Evolutionary conservation across 2,113 vertebrate species (phyloP).

Genomic region (Phylloscopus trochiloides): DNA sequence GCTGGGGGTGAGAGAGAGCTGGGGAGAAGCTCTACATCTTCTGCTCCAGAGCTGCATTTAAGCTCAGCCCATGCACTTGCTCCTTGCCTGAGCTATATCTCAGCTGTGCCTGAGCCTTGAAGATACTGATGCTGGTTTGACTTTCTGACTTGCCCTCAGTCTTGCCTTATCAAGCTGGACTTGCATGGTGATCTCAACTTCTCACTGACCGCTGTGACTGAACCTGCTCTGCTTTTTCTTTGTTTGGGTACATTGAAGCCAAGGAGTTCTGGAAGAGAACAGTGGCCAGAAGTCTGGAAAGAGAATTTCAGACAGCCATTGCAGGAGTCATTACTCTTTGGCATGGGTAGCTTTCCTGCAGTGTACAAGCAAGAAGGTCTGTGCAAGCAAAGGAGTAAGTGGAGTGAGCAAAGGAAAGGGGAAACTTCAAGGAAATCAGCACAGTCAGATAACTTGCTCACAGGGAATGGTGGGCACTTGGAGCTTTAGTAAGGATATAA

Average conservation of each 20-base stretch:
- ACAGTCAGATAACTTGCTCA: not conserved
- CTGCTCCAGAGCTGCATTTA: not conserved
- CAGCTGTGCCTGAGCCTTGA: not conserved
- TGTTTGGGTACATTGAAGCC: not conserved
- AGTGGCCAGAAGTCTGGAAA: not conserved
- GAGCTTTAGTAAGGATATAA: not conserved
- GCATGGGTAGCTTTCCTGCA: not conserved
- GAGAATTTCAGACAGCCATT: not conserved
- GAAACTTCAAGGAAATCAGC: not conserved
- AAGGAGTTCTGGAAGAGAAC: not conserved
- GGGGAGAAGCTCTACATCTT: not conserved
- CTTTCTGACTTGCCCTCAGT: not conserved
- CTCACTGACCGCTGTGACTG: not conserved
- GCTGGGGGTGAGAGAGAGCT: not conserved
- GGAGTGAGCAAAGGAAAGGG: not conserved
- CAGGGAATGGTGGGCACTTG: not conserved
- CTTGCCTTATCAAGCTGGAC: not conserved
- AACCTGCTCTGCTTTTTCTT: not conserved
- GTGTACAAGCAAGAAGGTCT: not conserved
- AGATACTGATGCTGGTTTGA: not conserved
- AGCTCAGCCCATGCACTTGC: not conserved
- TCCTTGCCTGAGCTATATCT: not conserved
- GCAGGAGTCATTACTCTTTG: not conserved
- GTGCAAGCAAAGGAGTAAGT: not conserved
- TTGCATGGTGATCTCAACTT: not conserved